Evolutionary conservation across 2,797 vertebrate genomes (phyloP), one percentile per base, ranked within the genome.

Genomic region (Capromys pilorides): DNA sequence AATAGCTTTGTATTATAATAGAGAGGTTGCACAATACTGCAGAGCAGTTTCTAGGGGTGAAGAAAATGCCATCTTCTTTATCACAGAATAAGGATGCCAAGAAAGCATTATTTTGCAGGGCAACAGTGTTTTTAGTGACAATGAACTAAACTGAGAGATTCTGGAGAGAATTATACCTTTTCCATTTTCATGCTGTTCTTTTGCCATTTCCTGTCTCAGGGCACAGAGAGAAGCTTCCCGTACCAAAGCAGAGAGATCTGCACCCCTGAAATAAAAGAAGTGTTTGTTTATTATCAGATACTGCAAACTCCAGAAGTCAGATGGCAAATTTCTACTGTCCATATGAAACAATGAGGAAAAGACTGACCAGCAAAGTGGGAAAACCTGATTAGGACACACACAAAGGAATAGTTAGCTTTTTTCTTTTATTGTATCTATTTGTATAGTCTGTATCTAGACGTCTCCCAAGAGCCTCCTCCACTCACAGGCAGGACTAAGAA

Each of bases 221-320:
- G 81, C 99, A 2, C 98, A 99, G 14, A 99, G 18, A 2, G 99
- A 99, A 6, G 99, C 99, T 97, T 99, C 99, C 59, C 99, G 98
- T 57, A 99, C 99, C 1, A 99, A 97, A 0, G 99, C 99, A 0
- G 99, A 99, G 96, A 99, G 98, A 96, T 99, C 99, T 21, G 99
- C 99, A 1, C 99, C 99, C 62, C 99, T 99, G 78, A 2, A 94
- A 91, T 16, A 84, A 91, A 28, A 95, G 10, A 96, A 88, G 28
- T 10, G 2, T 4, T 82, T 80, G 54, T 39, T 88, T 73, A 79
- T 51, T 64, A 33, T 66, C 54, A 64, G 36, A 93, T 4, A 69
- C 11, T 51, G 51, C 14, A 83, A 61, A 86, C 18, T 12, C n/a
- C 26, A 92, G 21, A 81, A 51, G 24, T 16, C 59, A 75, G 77